These are phyloP conservation scores for Charadrius vociferus DNA, from an alignment of 2,113 vertebrate species.

Conservation along the genomic window DNA sequence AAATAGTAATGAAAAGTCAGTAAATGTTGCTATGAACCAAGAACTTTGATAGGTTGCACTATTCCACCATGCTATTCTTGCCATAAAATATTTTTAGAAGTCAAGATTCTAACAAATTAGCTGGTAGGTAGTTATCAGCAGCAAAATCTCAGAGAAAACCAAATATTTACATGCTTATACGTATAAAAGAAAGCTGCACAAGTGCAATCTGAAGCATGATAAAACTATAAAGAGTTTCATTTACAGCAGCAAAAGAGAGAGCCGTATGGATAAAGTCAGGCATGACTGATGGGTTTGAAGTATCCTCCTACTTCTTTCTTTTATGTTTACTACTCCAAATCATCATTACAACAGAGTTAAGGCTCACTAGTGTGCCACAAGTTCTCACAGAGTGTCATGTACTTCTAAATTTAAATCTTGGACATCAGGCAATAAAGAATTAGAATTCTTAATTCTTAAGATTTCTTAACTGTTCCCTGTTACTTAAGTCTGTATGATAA, in stretches of 20 bases:
- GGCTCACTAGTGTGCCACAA: neutral
- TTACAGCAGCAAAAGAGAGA: slow-evolving; percentile 42
- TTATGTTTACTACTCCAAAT: neutral
- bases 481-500: neutral
- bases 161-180: slow-evolving; percentile 61
- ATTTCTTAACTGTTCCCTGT: neutral
- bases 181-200: slow-evolving; percentile 20
- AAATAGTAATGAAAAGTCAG: slow-evolving; percentile 1
- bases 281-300: neutral
- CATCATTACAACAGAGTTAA: neutral
- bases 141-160: slow-evolving; percentile 51
- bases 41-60: slow-evolving; percentile 3
- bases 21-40: neutral
- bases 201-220: slow-evolving; percentile 54
- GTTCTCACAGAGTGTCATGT: neutral
- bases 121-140: slow-evolving; percentile 51
- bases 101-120: slow-evolving; percentile 58
- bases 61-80: slow-evolving; percentile 1
- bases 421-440: neutral
- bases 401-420: neutral
- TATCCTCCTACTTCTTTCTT: neutral
- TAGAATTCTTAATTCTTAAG: neutral
- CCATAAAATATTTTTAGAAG: slow-evolving; percentile 56
- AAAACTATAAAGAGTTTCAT: slow-evolving; percentile 54
- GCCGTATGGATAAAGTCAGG: slow-evolving; percentile 24